phyloP scores from a whole-genome alignment of 2,113 vertebrate species.

The Ascaphus truei region DNA sequence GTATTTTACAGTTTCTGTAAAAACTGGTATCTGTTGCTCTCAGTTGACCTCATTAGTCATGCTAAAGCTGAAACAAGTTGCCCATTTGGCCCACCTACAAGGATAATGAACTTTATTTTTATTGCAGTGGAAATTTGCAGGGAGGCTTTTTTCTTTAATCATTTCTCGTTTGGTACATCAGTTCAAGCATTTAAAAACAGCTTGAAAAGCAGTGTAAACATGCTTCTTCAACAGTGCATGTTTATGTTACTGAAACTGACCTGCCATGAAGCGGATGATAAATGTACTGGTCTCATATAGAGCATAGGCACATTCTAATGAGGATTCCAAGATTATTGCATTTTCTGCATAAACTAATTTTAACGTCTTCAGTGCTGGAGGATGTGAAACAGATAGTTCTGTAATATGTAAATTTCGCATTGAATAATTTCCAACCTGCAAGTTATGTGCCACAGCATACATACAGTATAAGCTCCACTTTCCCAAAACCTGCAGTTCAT shows the following conservation, averaged over 20 bases:
- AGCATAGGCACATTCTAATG: neutral
- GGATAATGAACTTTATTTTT: constrained; percentile 24
- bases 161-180: neutral
- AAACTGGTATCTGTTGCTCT: neutral
- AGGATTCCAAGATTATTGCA: neutral
- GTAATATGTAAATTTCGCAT: no score
- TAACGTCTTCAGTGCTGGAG: no score
- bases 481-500: no score
- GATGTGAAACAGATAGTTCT: no score
- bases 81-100: constrained; percentile 28
- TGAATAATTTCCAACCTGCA: no score
- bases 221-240: constrained; percentile 6
- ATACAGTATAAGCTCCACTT: no score
- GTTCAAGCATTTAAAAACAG: constrained; percentile 7
- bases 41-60: constrained; percentile 24
- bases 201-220: constrained; percentile 7
- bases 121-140: constrained; percentile 5
- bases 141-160: constrained; percentile 11
- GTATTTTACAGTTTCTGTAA: no score
- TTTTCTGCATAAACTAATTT: neutral
- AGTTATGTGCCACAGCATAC: no score
- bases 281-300: neutral
- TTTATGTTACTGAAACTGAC: constrained; percentile 15
- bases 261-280: constrained; percentile 4
- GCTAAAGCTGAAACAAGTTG: neutral